Percentiles rank a stretch among this genome's conserved stretches.
Evolutionary conservation across 2,113 vertebrate species (phyloP).

Genomic region (Axis porcinus): DNA sequence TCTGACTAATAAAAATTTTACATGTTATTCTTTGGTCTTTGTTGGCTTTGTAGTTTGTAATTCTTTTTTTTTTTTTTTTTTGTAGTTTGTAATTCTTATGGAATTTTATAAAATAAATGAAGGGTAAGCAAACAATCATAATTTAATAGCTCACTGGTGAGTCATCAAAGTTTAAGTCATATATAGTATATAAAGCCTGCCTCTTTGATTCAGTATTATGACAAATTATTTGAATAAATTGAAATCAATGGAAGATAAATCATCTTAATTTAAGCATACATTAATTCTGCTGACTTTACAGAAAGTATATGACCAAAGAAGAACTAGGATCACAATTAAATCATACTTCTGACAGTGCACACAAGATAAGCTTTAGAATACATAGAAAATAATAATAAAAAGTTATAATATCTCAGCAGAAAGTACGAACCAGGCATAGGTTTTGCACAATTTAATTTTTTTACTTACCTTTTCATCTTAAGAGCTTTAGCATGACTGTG

Average conservation of each 20-base stretch:
- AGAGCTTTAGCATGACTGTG: constrained; percentile 57
- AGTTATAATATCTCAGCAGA: background rate
- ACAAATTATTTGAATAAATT: constrained; percentile 9
- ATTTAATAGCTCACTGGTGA: background rate
- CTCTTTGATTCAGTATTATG: constrained; percentile 46
- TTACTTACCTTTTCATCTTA: constrained; percentile 67
- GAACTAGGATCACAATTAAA: constrained; percentile 21
- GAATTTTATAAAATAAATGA: background rate
- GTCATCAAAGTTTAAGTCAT: background rate
- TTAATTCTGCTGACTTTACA: background rate
- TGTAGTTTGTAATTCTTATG: background rate
- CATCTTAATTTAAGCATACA: constrained; percentile 11
- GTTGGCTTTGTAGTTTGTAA: background rate
- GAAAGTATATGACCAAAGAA: constrained; percentile 32
- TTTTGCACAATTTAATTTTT: background rate
- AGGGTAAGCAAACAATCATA: background rate
- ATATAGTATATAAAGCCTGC: background rate
- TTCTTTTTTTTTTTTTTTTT: too few relatives aligned
- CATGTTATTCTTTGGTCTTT: background rate
- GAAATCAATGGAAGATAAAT: constrained; percentile 37
- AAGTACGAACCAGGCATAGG: background rate
- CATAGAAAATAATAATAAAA: constrained; percentile 31
- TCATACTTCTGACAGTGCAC: background rate
- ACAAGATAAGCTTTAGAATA: constrained; percentile 29
- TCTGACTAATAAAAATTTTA: background rate